phyloP scores from a whole-genome alignment of 2,888 invertebrate genomes.

The Orchesella flavescens region DNA sequence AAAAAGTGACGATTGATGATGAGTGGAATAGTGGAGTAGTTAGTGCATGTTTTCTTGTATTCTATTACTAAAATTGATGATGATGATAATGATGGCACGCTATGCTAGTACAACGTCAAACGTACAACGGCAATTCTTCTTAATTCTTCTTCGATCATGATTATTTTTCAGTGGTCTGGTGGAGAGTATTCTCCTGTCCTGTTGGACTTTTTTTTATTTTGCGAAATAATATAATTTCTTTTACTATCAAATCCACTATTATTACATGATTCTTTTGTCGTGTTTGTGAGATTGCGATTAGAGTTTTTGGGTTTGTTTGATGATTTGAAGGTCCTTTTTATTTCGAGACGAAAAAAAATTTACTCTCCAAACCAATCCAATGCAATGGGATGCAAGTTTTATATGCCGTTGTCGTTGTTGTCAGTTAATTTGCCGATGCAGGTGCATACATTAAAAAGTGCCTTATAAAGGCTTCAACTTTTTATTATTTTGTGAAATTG shows the following conservation, averaged over 20 bases:
- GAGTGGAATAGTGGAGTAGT: too few relatives aligned
- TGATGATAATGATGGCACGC: background rate
- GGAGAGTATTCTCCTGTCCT: too few relatives aligned
- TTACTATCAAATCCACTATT: background rate
- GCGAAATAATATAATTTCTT: background rate
- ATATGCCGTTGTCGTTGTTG: conserved; percentile 11
- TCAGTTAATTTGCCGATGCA: conserved; percentile 29
- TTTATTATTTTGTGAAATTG: background rate
- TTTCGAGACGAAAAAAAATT: conserved; percentile 1
- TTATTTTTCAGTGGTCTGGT: background rate
- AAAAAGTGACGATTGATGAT: conserved; percentile 4
- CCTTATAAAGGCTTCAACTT: conserved; percentile 24
- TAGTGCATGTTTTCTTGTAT: too few relatives aligned
- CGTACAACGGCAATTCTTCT: too few relatives aligned
- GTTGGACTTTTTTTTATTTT: background rate
- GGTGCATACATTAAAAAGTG: conserved; percentile 3
- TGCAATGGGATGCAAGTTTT: too few relatives aligned
- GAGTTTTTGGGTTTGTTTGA: conserved; percentile 49
- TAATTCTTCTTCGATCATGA: conserved; percentile 17
- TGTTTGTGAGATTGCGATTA: conserved; percentile 55
- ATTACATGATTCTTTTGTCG: conserved; percentile 50
- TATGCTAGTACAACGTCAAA: background rate
- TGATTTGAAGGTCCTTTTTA: conserved; percentile 48
- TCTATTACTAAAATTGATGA: background rate
- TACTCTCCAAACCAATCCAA: too few relatives aligned